These are phyloP conservation scores for Drosophila sechellia DNA, from an alignment of 1,140 invertebrate genomes.

Conservation along the genomic window DNA sequence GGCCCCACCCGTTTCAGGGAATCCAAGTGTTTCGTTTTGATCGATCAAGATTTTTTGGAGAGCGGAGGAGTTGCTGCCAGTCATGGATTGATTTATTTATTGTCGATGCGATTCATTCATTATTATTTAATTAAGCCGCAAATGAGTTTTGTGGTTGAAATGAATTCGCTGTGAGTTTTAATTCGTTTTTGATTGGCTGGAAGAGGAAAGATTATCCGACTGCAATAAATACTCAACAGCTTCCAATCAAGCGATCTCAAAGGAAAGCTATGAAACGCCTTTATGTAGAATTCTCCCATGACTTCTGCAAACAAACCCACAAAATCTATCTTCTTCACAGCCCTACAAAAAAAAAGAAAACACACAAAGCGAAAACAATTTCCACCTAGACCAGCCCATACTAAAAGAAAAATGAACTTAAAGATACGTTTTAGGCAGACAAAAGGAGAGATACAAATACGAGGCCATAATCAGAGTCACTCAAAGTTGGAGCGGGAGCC, in stretches of 20 bases:
- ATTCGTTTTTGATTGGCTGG: conserved; percentile 29
- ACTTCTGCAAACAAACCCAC: conserved; percentile 12
- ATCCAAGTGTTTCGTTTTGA: conserved; percentile 40
- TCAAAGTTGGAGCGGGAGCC: conserved; percentile 40
- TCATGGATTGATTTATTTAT: conserved; percentile 62
- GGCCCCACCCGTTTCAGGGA: conserved; percentile 29
- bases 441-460: conserved; percentile 39
- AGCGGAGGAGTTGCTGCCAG: conserved; percentile 38
- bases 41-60: conserved; percentile 38
- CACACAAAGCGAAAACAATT: conserved; percentile 60
- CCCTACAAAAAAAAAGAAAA: conserved; percentile 9
- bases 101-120: conserved; percentile 49
- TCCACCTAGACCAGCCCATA: conserved; percentile 40
- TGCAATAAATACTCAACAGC: conserved; percentile 8
- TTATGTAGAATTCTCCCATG: background rate
- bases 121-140: conserved; percentile 64
- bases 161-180: conserved; percentile 42
- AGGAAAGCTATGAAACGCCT: conserved; percentile 9
- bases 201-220: conserved; percentile 2
- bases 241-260: conserved; percentile 3
- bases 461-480: conserved; percentile 69
- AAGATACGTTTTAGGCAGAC: conserved; percentile 65
- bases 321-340: conserved; percentile 24
- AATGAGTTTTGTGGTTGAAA: conserved; percentile 44
- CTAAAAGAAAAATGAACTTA: conserved; percentile 62